A percentile compares a stretch with the other conserved stretches of the same genome.
Evolutionary conservation across 2,113 vertebrate genomes (phyloP).

Genomic region (Fregetta grallaria): DNA sequence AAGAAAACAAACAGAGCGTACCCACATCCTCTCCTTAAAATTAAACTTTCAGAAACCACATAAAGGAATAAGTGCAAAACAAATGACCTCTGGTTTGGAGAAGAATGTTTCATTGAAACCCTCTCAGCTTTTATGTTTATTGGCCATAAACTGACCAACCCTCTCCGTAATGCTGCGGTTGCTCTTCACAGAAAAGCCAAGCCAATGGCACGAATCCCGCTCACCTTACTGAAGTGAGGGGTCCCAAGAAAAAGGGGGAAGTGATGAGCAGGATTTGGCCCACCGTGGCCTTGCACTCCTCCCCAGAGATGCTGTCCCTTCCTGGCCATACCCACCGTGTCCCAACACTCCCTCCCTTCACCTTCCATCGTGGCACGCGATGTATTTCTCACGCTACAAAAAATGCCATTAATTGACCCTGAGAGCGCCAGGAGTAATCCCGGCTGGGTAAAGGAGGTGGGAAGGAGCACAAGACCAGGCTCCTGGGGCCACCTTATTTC

Average conservation of each 20-base stretch:
- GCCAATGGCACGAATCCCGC: background rate
- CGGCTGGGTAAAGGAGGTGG: background rate
- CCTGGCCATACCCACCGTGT: background rate
- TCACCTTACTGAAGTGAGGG: background rate
- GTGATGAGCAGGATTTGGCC: background rate
- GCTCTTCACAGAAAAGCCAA: background rate
- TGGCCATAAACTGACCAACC: constrained; percentile 53
- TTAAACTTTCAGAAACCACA: constrained; percentile 70
- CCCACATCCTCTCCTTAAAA: constrained; percentile 68
- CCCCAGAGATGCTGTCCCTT: background rate
- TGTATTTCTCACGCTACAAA: background rate
- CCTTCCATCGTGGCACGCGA: background rate
- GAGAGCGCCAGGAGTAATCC: background rate
- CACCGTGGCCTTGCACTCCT: background rate
- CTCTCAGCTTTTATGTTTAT: constrained; percentile 53
- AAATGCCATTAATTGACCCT: background rate
- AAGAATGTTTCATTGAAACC: constrained; percentile 60
- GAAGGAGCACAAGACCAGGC: background rate
- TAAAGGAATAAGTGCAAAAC: constrained; percentile 60
- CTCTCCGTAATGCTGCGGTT: background rate
- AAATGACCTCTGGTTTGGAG: constrained; percentile 68
- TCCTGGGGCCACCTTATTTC: background rate
- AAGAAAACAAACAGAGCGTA: constrained; percentile 42
- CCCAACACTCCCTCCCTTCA: background rate
- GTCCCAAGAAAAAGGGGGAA: background rate